Conservation (phyloP, 2,797 vertebrate genomes). For the Coracias cyanogaster region DNA sequence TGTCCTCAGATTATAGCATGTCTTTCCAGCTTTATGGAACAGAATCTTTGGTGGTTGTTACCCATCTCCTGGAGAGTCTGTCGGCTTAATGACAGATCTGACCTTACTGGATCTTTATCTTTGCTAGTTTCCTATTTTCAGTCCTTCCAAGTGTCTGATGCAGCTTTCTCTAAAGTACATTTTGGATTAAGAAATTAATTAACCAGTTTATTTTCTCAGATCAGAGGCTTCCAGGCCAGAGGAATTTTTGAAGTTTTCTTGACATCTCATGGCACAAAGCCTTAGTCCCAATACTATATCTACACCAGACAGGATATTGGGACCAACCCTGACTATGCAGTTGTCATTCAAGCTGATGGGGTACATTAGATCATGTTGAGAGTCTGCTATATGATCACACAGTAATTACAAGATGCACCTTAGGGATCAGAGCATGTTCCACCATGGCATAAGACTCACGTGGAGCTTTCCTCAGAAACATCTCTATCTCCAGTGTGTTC, state of each 20-base stretch:
- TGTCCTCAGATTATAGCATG: not conserved
- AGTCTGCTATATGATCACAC: accelerated
- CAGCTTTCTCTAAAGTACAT: not conserved
- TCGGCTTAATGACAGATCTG: not conserved
- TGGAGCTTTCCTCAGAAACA: not conserved
- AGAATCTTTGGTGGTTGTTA: not conserved
- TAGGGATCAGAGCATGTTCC: not conserved
- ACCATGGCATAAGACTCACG: not conserved
- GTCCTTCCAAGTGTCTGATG: not conserved
- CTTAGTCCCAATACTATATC: not conserved
- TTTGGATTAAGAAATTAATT: not conserved
- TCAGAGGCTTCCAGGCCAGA: not conserved
- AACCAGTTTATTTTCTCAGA: not conserved
- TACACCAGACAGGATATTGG: not conserved
- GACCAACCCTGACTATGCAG: not conserved
- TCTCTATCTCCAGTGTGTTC: not conserved
- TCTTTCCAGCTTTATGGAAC: not conserved
- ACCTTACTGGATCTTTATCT: not conserved
- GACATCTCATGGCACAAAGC: not conserved
- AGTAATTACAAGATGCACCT: no score
- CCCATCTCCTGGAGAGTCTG: not conserved
- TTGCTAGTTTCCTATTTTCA: not conserved
- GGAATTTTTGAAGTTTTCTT: not conserved
- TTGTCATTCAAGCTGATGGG: not conserved
- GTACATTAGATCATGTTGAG: not conserved